Conservation (phyloP, 2,797 vertebrate genomes). For the Lutjanus argentimaculatus region DNA sequence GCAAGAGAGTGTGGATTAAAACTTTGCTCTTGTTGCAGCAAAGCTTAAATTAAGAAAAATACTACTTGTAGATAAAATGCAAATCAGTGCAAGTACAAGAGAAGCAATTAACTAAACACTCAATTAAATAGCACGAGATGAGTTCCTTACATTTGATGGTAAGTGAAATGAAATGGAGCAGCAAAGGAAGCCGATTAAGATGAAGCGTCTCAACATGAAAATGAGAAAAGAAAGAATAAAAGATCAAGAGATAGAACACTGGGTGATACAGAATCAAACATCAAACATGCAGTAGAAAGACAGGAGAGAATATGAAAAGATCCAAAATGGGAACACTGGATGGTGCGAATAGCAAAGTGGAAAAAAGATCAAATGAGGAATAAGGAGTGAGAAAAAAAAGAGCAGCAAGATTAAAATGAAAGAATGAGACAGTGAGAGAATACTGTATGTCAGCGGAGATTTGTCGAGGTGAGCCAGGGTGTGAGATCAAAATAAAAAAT, state of each 20-base stretch:
- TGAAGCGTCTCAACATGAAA: constrained; percentile 67
- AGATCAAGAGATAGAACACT: constrained; percentile 63
- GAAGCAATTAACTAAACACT: constrained; percentile 4
- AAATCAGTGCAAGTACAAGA: not conserved
- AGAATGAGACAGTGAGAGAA: constrained; percentile 5
- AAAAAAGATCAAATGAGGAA: constrained; percentile 41
- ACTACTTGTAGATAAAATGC: not conserved
- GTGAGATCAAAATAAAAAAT: constrained; percentile 54
- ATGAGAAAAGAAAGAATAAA: constrained; percentile 73
- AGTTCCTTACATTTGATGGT: constrained; percentile 73
- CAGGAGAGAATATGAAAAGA: constrained; percentile 31
- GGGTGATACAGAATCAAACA: constrained; percentile 57
- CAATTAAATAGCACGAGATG: constrained; percentile 8
- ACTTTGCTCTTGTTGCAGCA: not conserved
- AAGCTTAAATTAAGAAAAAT: not conserved
- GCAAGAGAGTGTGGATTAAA: not conserved
- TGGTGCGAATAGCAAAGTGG: constrained; percentile 18
- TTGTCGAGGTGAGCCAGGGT: constrained; percentile 27
- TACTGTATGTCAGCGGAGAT: constrained; percentile 11
- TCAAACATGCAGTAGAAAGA: constrained; percentile 54
- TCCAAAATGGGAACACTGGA: constrained; percentile 9
- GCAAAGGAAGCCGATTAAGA: constrained; percentile 63
- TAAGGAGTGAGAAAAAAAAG: constrained; percentile 11
- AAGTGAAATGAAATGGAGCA: constrained; percentile 59
- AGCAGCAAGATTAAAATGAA: constrained; percentile 12